A percentile compares a stretch with the other conserved stretches of the same genome.
These are phyloP conservation scores for Hylaeus anthracinus DNA, from an alignment of 1,140 invertebrate genomes.

Conservation along the genomic window DNA sequence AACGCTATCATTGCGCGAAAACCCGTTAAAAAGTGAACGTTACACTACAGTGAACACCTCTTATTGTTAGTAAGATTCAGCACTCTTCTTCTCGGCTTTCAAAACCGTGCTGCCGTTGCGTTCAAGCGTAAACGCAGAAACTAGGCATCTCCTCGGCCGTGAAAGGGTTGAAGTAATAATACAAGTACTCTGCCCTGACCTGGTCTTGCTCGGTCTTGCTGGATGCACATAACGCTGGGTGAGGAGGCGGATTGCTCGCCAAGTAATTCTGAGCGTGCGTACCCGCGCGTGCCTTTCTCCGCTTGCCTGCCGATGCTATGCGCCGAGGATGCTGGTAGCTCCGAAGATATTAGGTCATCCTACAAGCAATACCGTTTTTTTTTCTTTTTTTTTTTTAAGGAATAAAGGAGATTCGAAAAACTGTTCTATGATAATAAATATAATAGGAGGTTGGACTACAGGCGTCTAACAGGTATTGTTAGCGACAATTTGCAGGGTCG, in stretches of 20 bases:
- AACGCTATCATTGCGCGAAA: no score
- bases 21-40: no score
- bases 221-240: slow-evolving; percentile 45
- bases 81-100: background rate
- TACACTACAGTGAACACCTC: no score
- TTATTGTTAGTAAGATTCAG: background rate
- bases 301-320: background rate
- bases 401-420: no score
- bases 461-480: no score
- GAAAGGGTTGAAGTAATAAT: slow-evolving; percentile 50
- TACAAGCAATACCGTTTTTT: background rate
- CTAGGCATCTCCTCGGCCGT: slow-evolving; percentile 21
- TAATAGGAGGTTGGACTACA: no score
- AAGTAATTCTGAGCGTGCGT: slow-evolving; percentile 55
- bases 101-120: background rate
- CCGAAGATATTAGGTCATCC: slow-evolving; percentile 8
- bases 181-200: slow-evolving; percentile 52
- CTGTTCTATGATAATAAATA: no score
- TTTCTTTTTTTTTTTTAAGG: no score
- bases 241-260: slow-evolving; percentile 43
- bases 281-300: slow-evolving; percentile 58
- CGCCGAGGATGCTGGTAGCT: background rate
- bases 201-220: slow-evolving; percentile 49
- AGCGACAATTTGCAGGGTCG: no score
- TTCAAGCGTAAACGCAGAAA: background rate